Base-by-base conservation (phyloP, 2,113 vertebrate species). In the Thalassoma bifasciatum region DNA sequence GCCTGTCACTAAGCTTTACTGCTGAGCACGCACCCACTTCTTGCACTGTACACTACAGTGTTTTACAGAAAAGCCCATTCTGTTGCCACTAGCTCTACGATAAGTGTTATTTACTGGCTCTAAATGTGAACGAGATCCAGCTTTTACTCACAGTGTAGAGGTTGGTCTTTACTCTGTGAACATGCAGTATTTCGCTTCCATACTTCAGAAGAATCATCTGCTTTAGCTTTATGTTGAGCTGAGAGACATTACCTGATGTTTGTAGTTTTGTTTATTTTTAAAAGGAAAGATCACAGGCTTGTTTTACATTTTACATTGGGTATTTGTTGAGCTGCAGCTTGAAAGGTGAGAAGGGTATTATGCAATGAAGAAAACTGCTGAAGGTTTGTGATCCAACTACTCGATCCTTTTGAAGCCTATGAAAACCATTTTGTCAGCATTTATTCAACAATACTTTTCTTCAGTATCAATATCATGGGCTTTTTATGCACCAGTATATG, bases 1-100 rank as follows among this genome's bases (percentile, higher is more conserved):
- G 82, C 59, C 64, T 85, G 87, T 83, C 85, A 81, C 51, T 76
- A 70, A 64, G 21, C 77, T 58, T 87, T 40, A 81, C 64, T 17
- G 64, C 53, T 63, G 34, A 42, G 57, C 36, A 30, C 0, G 22
- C 70, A 8, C 2, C 13, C 49, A 19, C 54, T 38, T 66, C 34
- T 26, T 14, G 3, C 62, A 50, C 23, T 3, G 21, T 17, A 12
- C 17, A 44, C 22, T 21, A 8, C 4, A n/a, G 50, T 10, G 36
- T 17, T 23, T 21, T 11, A 38, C 42, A 64, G n/a, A 47, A 72
- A 24, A 69, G 38, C 10, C 23, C 17, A 1, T 46, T 53, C 72
- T 1, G 16, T 5, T 47, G 46, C 52, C 50, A 61, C 60, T 24
- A 11, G 46, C 46, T 11, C 40, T 8, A 1, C 51, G 22, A 14